These are phyloP conservation scores for Rhabdomys dilectus DNA, from an alignment of 2,113 vertebrate genomes.

Conservation along the genomic window DNA sequence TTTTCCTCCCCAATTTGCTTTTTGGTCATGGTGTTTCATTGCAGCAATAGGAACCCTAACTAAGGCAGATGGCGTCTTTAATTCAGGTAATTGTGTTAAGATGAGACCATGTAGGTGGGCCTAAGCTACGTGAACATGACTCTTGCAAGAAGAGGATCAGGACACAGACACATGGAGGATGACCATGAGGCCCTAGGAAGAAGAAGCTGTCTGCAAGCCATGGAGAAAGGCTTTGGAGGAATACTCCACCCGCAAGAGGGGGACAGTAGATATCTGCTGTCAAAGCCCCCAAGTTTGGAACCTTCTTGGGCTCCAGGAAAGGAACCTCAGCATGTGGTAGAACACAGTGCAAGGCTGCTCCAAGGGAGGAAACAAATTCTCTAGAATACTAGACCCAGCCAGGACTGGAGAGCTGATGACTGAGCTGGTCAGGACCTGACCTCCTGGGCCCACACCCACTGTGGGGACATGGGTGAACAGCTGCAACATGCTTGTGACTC, in stretches of 20 bases:
- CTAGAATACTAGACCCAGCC: neutral
- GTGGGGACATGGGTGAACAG: rapidly evolving
- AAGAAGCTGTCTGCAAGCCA: rapidly evolving
- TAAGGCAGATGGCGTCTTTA: neutral
- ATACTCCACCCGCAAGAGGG: neutral
- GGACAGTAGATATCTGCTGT: neutral
- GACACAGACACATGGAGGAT: neutral
- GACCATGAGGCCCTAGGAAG: neutral
- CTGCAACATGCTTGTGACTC: neutral
- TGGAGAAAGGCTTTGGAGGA: rapidly evolving
- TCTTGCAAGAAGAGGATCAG: neutral
- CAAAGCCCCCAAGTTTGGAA: neutral
- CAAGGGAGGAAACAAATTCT: neutral
- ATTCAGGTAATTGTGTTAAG: neutral
- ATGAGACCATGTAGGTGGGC: neutral
- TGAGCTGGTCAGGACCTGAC: neutral
- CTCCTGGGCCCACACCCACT: neutral
- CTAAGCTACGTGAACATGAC: rapidly evolving
- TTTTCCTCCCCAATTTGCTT: neutral
- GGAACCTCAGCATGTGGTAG: neutral
- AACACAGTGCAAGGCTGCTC: neutral
- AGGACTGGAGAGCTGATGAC: neutral
- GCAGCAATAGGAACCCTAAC: neutral
- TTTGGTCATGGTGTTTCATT: neutral
- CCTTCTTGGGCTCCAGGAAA: neutral